Evolutionary conservation across 2,113 vertebrate genomes (phyloP).

Genomic region (Cygnus atratus): DNA sequence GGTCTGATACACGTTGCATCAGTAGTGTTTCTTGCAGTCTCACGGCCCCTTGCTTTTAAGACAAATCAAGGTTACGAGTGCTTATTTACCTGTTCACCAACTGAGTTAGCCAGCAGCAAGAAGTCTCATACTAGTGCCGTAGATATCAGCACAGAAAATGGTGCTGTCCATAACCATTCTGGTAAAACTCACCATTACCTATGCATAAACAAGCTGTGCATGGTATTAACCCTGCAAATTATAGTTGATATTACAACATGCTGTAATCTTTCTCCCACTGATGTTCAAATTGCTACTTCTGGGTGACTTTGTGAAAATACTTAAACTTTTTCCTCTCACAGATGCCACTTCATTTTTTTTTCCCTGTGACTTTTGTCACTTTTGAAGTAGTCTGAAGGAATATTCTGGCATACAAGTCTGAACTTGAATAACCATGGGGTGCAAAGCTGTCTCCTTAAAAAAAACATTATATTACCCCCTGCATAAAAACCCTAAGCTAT

Average conservation of each 20-base stretch:
- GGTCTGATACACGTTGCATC: rapidly evolving
- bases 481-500: not conserved
- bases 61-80: not conserved
- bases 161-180: not conserved
- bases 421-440: not conserved
- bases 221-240: not conserved
- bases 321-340: not conserved
- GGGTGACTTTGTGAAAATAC: not conserved
- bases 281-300: not conserved
- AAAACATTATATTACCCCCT: not conserved
- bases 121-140: not conserved
- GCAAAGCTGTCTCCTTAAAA: not conserved
- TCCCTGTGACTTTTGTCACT: not conserved
- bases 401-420: not conserved
- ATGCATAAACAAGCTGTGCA: not conserved
- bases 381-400: not conserved
- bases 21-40: not conserved
- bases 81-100: not conserved
- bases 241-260: rapidly evolving
- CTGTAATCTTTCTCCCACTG: not conserved
- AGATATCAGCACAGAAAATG: not conserved
- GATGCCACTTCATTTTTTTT: not conserved
- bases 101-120: not conserved
- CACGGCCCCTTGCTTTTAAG: not conserved
- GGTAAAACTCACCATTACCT: not conserved